Evolutionary conservation across 2,113 vertebrate species (phyloP).

Genomic region (Siphamia tubifer): DNA sequence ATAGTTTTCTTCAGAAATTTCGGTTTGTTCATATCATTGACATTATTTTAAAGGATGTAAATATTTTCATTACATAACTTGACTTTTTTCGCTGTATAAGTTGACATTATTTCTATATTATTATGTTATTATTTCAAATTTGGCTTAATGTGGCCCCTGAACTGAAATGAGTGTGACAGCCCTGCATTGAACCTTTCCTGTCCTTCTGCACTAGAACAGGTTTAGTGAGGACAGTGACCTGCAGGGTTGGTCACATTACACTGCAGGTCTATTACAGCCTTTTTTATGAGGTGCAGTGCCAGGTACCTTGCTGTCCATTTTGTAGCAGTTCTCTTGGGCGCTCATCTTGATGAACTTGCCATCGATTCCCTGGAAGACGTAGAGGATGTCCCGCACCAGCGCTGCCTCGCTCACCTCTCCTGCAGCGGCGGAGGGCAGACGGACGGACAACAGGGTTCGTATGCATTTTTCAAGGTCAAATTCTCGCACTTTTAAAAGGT

Average conservation of each 20-base stretch:
- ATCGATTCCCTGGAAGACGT: conserved; percentile 98
- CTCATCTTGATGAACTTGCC: conserved; percentile 96
- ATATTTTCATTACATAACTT: too few relatives aligned
- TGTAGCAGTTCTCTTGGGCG: conserved; percentile 90
- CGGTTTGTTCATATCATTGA: too few relatives aligned
- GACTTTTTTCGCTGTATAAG: too few relatives aligned
- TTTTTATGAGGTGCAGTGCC: not conserved
- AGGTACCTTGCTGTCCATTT: conserved; percentile 91
- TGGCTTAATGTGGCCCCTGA: too few relatives aligned
- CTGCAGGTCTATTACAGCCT: not conserved
- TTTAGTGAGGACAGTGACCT: not conserved
- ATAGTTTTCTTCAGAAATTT: too few relatives aligned
- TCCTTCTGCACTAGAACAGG: not conserved
- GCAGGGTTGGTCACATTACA: not conserved
- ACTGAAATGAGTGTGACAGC: too few relatives aligned
- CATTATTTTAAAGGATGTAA: too few relatives aligned
- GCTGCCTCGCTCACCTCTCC: conserved; percentile 88
- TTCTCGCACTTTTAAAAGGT: too few relatives aligned
- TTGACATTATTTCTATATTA: too few relatives aligned
- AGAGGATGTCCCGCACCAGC: conserved; percentile 94
- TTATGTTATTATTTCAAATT: too few relatives aligned
- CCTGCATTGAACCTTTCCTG: not conserved
- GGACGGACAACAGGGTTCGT: not conserved
- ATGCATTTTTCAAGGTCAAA: too few relatives aligned
- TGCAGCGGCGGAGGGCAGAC: conserved; percentile 22